A percentile compares a stretch with the other conserved stretches of the same genome.
phyloP scores from a whole-genome alignment of 1,140 invertebrate species.

The Sarcophaga peregrina region DNA sequence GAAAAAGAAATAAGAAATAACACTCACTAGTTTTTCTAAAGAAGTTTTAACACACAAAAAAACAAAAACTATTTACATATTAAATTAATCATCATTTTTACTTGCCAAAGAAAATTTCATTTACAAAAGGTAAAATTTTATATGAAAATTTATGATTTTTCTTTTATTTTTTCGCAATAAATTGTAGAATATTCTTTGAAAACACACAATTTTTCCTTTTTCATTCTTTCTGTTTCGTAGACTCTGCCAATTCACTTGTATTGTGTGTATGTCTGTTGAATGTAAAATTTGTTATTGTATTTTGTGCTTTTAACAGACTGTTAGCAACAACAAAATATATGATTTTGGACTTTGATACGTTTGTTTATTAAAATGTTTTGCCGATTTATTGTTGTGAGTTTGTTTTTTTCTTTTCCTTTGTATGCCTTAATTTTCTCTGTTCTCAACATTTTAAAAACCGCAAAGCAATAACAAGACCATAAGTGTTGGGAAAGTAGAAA shows the following conservation, averaged over 20 bases:
- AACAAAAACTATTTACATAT: not conserved
- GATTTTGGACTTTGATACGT: slow-evolving; percentile 9
- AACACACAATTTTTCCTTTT: no score
- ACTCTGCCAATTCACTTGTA: not conserved
- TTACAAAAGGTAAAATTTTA: not conserved
- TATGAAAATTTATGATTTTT: not conserved
- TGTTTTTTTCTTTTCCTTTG: not conserved
- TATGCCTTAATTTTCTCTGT: not conserved
- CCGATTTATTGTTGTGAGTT: not conserved
- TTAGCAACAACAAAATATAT: not conserved
- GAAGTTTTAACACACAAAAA: slow-evolving; percentile 3
- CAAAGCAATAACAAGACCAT: not conserved
- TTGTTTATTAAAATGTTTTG: slow-evolving; percentile 9
- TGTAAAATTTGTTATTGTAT: no score
- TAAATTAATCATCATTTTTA: not conserved
- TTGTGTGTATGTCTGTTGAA: no score
- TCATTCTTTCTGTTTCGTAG: not conserved
- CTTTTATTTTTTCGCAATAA: not conserved
- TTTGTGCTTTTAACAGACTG: no score
- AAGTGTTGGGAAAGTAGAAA: not conserved
- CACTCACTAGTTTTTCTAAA: slow-evolving; percentile 32
- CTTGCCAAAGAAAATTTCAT: not conserved
- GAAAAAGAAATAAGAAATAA: not conserved
- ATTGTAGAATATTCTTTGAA: not conserved
- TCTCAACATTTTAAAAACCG: not conserved